A percentile compares a stretch with the other conserved stretches of the same genome.
These are phyloP conservation scores for Gallinago solitaria DNA, from an alignment of 2,797 vertebrate species.

Conservation along the genomic window DNA sequence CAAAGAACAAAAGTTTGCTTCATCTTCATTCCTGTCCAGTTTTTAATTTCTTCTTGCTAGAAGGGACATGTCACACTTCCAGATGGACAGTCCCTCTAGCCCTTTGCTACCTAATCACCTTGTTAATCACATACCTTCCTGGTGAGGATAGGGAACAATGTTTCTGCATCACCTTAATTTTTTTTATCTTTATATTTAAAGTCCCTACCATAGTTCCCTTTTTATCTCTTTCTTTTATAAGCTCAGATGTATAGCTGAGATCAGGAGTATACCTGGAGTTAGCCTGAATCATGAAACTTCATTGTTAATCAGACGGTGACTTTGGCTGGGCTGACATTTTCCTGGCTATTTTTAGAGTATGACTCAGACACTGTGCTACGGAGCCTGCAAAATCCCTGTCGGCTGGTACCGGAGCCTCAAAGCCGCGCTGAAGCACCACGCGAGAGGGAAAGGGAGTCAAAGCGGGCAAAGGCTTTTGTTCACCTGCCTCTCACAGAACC, in stretches of 20 bases:
- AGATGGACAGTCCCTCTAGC: background rate
- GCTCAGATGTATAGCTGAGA: background rate
- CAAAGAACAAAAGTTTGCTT: background rate
- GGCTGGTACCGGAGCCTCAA: background rate
- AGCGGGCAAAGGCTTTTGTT: background rate
- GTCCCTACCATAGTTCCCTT: background rate
- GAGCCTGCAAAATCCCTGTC: conserved; percentile 5
- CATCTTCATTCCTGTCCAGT: background rate
- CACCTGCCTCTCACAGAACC: background rate
- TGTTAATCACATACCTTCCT: background rate
- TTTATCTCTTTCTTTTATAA: background rate
- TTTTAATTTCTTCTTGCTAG: background rate
- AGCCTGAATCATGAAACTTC: background rate
- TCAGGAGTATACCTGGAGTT: background rate
- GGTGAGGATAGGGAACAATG: background rate
- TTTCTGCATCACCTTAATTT: background rate
- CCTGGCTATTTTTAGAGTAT: conserved; percentile 65
- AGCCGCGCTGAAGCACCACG: background rate
- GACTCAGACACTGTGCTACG: conserved; percentile 34
- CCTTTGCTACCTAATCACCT: background rate
- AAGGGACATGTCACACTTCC: background rate
- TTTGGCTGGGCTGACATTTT: conserved; percentile 59
- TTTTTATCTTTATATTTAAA: background rate
- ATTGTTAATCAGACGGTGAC: conserved; percentile 16
- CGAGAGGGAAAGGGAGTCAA: background rate